phyloP scores from a whole-genome alignment of 2,888 invertebrate species.

The Epistrophe grossulariae region DNA sequence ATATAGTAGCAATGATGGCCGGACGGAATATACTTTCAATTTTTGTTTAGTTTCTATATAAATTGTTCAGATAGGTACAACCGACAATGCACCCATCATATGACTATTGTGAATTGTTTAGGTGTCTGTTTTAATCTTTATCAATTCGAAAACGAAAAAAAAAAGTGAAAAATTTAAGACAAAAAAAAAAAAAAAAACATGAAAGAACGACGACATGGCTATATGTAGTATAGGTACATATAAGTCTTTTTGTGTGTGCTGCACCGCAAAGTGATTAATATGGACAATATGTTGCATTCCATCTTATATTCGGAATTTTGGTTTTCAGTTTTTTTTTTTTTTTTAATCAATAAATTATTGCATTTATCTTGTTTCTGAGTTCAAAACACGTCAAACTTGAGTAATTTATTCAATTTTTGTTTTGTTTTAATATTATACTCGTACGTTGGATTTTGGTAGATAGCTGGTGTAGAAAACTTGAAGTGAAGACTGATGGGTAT shows the following conservation, averaged over 20 bases:
- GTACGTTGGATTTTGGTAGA: not conserved
- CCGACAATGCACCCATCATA: not conserved
- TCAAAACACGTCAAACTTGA: conserved; percentile 30
- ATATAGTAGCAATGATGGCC: conserved; percentile 4
- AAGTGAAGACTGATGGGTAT: not conserved
- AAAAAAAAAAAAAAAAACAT: conserved; percentile 3
- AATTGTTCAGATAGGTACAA: not conserved
- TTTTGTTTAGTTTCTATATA: not conserved
- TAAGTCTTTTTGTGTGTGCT: not conserved
- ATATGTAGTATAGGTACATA: not conserved
- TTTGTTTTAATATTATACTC: not conserved
- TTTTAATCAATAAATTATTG: conserved; percentile 23
- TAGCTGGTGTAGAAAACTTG: not conserved
- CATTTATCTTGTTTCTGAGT: conserved; percentile 33
- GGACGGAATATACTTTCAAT: conserved; percentile 33
- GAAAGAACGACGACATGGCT: not conserved
- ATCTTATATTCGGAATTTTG: conserved; percentile 23
- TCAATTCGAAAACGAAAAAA: not conserved
- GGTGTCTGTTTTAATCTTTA: conserved; percentile 50
- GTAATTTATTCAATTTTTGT: conserved; percentile 28
- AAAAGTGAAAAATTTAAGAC: not conserved
- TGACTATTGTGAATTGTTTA: conserved; percentile 4
- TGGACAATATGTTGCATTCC: conserved; percentile 67
- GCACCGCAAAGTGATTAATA: conserved; percentile 57
- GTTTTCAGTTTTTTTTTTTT: conserved; percentile 8